Base-by-base conservation (phyloP, 2,888 invertebrate genomes). In the Limenitis camilla region DNA sequence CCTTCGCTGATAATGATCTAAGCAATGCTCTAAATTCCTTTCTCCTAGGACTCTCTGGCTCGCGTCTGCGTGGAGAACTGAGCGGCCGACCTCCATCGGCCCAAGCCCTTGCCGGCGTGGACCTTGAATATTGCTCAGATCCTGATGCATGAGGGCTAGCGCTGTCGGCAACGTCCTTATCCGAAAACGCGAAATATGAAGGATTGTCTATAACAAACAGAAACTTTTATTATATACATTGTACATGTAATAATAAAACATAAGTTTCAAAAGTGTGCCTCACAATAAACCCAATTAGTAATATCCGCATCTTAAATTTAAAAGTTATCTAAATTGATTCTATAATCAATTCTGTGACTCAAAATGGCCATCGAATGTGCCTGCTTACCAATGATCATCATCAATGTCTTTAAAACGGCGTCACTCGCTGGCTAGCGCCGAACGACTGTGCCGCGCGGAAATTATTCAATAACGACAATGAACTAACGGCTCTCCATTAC, bases 181-280 rank as follows among this genome's bases (percentile, higher is more conserved):
- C 87, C 61, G 90, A 88, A 66, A 93, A 79, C 67, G 92, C 90
- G 77, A 94, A 94, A 76, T 94, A 94, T 58, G 93, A 93, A 41
- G 93, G 93, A 78, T 93, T 94, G 83, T 93, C 93, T 93, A 90
- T 64, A 89, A 87, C 75, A 84, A 72, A 65, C 58, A 47, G 36
- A 47, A 46, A 28, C 4, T n/a, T 4, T 43, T 2, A 5, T 9
- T 30, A 31, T 11, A 27, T 40, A n/a, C 4, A 29, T 33, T 33
- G 9, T 8, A 33, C 7, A 33, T 33, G 33, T n/a, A n/a, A n/a
- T n/a, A n/a, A n/a, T n/a, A n/a, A n/a, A n/a, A n/a, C n/a, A n/a
- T n/a, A n/a, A n/a, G 8, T 33, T 33, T 33, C 7, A 33, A 3
- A 3, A 19, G 19, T 19, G 19, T 19, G 1, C 19, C 19, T 19